Percentiles rank a stretch among this genome's conserved stretches.
Conservation (phyloP, 2,113 vertebrate species). For the Bothrops jararaca region DNA sequence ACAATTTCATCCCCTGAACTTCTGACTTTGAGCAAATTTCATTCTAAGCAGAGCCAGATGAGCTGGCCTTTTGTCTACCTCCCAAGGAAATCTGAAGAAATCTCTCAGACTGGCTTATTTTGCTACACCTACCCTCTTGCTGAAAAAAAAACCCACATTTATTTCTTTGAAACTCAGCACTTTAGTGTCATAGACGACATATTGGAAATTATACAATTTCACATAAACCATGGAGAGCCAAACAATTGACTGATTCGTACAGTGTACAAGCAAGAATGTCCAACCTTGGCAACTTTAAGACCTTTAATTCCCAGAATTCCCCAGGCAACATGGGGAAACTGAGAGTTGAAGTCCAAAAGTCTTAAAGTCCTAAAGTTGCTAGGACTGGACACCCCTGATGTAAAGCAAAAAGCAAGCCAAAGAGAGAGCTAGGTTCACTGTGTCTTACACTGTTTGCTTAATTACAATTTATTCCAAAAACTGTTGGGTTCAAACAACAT, state of each 20-base stretch:
- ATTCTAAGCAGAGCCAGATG: constrained; percentile 66
- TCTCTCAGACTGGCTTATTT: neutral
- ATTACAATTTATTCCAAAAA: neutral
- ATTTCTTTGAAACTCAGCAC: neutral
- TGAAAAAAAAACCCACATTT: neutral
- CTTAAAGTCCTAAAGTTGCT: no score
- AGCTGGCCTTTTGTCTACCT: constrained; percentile 30
- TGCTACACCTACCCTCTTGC: neutral
- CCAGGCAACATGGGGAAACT: neutral
- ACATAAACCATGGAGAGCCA: neutral
- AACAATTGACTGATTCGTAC: neutral
- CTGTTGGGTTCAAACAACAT: neutral
- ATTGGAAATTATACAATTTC: neutral
- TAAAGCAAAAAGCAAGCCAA: neutral
- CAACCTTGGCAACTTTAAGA: neutral
- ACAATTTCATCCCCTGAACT: constrained; percentile 63
- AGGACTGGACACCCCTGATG: neutral
- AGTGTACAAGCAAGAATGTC: neutral
- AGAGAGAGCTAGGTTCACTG: neutral
- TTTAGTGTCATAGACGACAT: neutral
- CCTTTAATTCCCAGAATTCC: neutral
- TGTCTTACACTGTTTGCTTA: neutral
- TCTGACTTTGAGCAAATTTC: constrained; percentile 63
- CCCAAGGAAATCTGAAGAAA: constrained; percentile 23
- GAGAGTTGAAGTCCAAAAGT: neutral